Conservation (phyloP, 1,140 invertebrate species). For the Amphibalanus amphitrite region DNA sequence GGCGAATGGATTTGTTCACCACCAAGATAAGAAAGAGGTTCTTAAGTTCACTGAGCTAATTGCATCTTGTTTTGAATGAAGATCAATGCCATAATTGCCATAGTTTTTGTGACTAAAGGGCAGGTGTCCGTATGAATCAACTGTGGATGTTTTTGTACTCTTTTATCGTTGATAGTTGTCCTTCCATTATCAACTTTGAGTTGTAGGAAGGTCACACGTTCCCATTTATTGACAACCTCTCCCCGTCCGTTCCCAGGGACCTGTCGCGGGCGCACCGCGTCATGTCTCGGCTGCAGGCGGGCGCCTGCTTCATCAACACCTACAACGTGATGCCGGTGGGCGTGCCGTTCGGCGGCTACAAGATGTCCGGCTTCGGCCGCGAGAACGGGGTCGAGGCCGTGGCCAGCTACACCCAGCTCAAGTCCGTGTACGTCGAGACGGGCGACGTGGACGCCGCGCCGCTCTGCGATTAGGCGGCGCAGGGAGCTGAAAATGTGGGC, state of each 20-base stretch:
- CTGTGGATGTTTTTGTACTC: too few species aligned
- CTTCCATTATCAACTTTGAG: too few species aligned
- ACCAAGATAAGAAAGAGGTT: too few species aligned
- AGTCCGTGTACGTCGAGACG: conserved; percentile 39
- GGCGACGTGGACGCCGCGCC: conserved; percentile 26
- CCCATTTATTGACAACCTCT: conserved; percentile 8
- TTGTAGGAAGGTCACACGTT: too few species aligned
- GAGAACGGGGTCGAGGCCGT: conserved; percentile 34
- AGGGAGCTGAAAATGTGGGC: too few species aligned
- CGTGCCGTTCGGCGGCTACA: conserved; percentile 35
- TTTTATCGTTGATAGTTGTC: too few species aligned
- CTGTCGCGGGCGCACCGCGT: conserved; percentile 28
- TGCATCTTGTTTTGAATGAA: too few species aligned
- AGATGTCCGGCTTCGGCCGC: conserved; percentile 33
- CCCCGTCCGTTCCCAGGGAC: conserved; percentile 22
- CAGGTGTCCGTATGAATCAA: too few species aligned
- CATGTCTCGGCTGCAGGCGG: conserved; percentile 30
- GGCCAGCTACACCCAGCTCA: conserved; percentile 35
- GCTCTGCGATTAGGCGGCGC: neutral
- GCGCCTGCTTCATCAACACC: conserved; percentile 37
- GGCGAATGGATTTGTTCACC: too few species aligned
- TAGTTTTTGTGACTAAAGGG: too few species aligned
- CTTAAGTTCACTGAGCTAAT: too few species aligned
- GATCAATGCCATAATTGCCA: too few species aligned
- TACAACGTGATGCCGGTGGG: conserved; percentile 34